Conservation (phyloP, 2,113 vertebrate genomes). For the Fulmarus glacialis region DNA sequence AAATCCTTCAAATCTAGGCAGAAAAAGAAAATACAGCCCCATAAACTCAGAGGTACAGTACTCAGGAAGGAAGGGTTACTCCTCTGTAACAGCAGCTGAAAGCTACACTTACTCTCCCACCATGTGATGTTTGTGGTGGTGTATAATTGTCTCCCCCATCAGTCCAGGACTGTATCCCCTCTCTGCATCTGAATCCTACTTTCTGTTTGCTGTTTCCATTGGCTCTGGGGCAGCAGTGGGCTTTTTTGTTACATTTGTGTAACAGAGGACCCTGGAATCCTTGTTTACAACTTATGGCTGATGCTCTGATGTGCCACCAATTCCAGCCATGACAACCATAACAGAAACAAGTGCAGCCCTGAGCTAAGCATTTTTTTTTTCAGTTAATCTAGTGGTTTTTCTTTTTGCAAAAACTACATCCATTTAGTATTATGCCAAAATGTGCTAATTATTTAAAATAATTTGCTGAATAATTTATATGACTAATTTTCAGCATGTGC, state of each 20-base stretch:
- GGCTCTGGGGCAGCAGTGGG: not conserved
- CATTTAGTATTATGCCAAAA: not conserved
- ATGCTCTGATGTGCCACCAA: not conserved
- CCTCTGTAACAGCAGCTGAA: not conserved
- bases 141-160: not conserved
- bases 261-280: not conserved
- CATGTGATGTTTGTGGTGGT: rapidly evolving
- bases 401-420: not conserved
- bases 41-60: not conserved
- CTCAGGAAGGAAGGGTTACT: not conserved
- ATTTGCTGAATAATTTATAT: not conserved
- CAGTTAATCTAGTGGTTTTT: not conserved
- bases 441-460: not conserved
- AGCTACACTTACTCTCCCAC: not conserved
- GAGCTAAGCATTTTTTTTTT: not conserved
- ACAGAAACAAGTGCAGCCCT: not conserved
- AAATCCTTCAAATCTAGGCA: not conserved
- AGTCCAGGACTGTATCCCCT: not conserved
- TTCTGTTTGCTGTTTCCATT: not conserved
- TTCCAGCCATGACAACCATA: not conserved
- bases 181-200: not conserved
- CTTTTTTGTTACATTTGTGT: not conserved
- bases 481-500: not conserved
- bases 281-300: not conserved
- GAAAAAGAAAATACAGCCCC: not conserved